Evolutionary conservation across 2,797 vertebrate genomes (phyloP).

Genomic region (Protonibea diacanthus): DNA sequence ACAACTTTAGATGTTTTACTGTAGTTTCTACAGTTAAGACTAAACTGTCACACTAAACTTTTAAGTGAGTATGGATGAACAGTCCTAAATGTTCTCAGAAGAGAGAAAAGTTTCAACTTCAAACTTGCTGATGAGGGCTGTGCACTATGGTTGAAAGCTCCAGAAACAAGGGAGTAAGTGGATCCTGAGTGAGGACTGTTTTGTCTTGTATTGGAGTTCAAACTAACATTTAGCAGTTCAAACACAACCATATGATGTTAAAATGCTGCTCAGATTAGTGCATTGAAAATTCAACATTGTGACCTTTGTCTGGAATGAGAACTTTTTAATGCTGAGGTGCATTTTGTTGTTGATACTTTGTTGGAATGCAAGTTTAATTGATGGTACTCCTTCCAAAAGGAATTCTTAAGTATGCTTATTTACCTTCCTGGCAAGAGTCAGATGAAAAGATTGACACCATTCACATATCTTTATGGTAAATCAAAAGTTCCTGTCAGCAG

Average conservation of each 20-base stretch:
- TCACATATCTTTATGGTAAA: not conserved
- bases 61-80: not conserved
- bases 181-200: not conserved
- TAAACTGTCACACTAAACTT: not conserved
- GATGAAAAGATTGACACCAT: not conserved
- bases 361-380: not conserved
- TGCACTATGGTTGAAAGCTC: not conserved
- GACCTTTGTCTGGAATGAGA: not conserved
- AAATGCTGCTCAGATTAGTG: not conserved
- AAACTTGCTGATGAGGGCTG: no score
- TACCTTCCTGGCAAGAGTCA: accelerated
- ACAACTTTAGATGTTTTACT: not conserved
- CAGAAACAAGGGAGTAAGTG: not conserved
- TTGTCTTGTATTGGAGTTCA: not conserved
- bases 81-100: constrained; percentile 3
- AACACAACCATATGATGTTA: not conserved
- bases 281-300: not conserved
- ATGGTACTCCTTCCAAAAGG: not conserved
- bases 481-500: not conserved
- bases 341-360: not conserved
- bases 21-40: not conserved
- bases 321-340: not conserved
- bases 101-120: not conserved
- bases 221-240: not conserved
- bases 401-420: not conserved